Evolutionary conservation across 2,888 invertebrate genomes (phyloP).

Genomic region (Drosophila quinaria): DNA sequence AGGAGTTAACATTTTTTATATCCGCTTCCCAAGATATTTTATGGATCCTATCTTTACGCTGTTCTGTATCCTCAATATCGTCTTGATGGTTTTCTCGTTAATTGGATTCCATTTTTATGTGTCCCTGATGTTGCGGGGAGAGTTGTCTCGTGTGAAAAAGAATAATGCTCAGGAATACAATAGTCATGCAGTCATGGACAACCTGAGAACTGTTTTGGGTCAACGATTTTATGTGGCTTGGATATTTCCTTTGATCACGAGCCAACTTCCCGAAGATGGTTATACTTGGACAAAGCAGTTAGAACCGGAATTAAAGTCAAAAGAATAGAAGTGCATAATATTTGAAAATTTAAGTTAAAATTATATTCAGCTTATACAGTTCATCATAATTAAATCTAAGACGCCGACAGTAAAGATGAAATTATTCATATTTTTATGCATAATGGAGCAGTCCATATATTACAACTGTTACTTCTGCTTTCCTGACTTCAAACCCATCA

Average conservation of each 20-base stretch:
- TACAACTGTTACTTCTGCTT: slow-evolving; percentile 34
- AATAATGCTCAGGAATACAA: neutral
- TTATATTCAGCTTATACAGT: neutral
- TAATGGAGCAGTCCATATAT: slow-evolving; percentile 49
- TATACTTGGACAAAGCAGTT: slow-evolving; percentile 16
- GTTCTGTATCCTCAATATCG: neutral
- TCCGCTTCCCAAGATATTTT: neutral
- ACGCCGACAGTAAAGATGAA: too few species aligned
- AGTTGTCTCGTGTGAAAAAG: neutral
- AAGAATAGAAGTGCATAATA: neutral
- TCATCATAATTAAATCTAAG: too few species aligned
- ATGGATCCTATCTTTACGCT: neutral
- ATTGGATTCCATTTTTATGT: neutral
- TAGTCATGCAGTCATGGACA: neutral
- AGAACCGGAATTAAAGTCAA: neutral
- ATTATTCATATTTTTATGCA: neutral
- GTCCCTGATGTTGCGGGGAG: neutral
- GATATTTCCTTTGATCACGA: slow-evolving; percentile 7
- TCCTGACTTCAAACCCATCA: neutral
- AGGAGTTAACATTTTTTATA: neutral
- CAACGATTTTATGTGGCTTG: slow-evolving; percentile 9
- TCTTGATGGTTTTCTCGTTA: neutral
- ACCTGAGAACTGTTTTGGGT: slow-evolving; percentile 16
- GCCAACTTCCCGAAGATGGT: slow-evolving; percentile 34
- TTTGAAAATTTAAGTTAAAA: neutral